phyloP scores from a whole-genome alignment of 1,140 invertebrate species.

The Bombus affinis region DNA sequence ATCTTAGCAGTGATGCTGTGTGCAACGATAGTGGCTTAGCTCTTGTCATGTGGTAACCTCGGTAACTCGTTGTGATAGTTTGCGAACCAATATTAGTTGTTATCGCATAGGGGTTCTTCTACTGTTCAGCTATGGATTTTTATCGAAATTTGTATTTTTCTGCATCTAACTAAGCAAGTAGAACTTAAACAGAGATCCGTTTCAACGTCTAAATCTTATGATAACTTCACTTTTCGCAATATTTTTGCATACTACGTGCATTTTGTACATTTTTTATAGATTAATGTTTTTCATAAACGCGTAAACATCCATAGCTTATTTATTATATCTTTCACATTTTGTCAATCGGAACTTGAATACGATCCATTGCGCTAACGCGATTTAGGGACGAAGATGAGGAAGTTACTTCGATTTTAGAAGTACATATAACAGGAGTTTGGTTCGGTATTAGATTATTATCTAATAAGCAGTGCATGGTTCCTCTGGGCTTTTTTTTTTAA shows the following conservation, averaged over 20 bases:
- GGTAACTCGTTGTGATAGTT: not conserved
- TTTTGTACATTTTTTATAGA: not conserved
- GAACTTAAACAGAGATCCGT: not conserved
- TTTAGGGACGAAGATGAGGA: no score
- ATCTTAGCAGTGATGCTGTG: constrained; percentile 53
- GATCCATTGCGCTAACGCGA: no score
- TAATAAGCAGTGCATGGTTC: no score
- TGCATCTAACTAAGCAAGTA: not conserved
- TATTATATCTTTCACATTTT: not conserved
- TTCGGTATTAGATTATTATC: not conserved
- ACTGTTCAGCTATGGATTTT: not conserved
- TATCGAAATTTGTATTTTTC: not conserved
- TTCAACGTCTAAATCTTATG: not conserved
- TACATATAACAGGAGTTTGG: not conserved
- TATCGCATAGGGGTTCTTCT: not conserved
- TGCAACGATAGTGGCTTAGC: constrained; percentile 42
- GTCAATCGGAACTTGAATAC: no score
- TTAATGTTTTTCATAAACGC: not conserved
- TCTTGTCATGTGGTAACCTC: not conserved
- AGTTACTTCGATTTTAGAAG: not conserved
- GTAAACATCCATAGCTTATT: not conserved
- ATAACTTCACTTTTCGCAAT: no score
- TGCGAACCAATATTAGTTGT: not conserved
- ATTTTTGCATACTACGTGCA: not conserved
- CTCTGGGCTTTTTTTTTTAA: no score